Evolutionary conservation across 2,797 vertebrate species (phyloP).

Genomic region (Pagetopsis macropterus): DNA sequence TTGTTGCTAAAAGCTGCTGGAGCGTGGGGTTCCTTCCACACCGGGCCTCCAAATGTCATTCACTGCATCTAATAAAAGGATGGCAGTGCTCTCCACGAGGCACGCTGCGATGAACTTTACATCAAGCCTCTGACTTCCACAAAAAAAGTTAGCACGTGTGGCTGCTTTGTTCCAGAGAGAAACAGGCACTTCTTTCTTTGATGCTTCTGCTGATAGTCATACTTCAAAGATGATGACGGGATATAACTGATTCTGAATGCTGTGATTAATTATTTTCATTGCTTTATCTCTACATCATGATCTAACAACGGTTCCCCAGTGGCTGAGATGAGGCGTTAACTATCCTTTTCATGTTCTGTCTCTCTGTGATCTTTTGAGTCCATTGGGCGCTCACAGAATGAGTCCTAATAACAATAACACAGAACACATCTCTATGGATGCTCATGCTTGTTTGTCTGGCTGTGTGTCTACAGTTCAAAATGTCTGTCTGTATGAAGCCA

Average conservation of each 20-base stretch:
- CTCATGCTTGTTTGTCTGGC: background rate
- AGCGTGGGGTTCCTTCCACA: conserved; percentile 54
- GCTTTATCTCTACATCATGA: conserved; percentile 14
- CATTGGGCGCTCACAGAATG: background rate
- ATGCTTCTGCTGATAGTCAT: conserved; percentile 7
- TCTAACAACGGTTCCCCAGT: background rate
- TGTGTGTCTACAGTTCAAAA: background rate
- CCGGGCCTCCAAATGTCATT: conserved; percentile 65
- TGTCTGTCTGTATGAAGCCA: background rate
- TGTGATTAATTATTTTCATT: conserved; percentile 28
- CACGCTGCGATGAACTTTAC: conserved; percentile 49
- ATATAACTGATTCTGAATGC: conserved; percentile 23
- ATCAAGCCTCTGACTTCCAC: conserved; percentile 42
- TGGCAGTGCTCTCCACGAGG: conserved; percentile 15
- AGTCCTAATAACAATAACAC: conserved; percentile 22
- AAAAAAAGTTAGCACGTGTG: conserved; percentile 10
- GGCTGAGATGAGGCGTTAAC: conserved; percentile 5
- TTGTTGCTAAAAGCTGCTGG: conserved; percentile 66
- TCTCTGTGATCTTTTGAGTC: conserved; percentile 27
- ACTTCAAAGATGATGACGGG: conserved; percentile 35
- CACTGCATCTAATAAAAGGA: conserved; percentile 53
- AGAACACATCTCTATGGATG: background rate
- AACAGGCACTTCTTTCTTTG: background rate
- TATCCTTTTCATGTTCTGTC: conserved; percentile 31
- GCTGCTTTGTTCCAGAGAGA: conserved; percentile 27